Evolutionary conservation across 1,140 invertebrate genomes (phyloP).

Genomic region (Sarcophaga peregrina): DNA sequence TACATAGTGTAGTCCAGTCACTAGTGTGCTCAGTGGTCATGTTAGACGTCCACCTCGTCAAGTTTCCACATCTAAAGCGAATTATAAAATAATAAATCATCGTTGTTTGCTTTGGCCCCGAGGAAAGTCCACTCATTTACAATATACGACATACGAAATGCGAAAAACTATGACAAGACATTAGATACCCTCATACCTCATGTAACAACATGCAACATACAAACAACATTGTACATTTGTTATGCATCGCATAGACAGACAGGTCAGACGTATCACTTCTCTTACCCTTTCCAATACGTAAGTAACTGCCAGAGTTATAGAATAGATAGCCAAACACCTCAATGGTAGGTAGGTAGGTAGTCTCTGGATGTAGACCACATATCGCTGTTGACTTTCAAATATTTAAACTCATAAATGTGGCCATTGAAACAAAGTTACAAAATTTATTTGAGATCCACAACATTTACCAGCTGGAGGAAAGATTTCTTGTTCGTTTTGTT

Average conservation of each 20-base stretch:
- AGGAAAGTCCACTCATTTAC: constrained; percentile 39
- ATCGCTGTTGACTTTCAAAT: background rate
- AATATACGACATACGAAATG: constrained; percentile 8
- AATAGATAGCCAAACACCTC: too few species aligned
- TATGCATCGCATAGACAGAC: too few species aligned
- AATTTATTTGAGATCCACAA: background rate
- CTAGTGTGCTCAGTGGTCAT: constrained; percentile 33
- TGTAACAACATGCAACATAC: background rate
- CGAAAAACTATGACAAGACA: background rate
- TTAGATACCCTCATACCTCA: background rate
- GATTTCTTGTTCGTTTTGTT: background rate
- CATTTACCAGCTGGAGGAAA: background rate
- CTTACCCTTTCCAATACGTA: too few species aligned
- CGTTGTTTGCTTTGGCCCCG: constrained; percentile 36
- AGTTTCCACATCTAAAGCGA: constrained; percentile 41
- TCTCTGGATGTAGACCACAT: too few species aligned
- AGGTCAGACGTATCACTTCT: too few species aligned
- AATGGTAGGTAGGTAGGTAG: too few species aligned
- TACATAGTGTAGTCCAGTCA: constrained; percentile 11
- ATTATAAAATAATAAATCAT: constrained; percentile 42
- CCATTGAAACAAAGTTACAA: constrained; percentile 9
- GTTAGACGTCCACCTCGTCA: constrained; percentile 41
- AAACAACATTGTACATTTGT: constrained; percentile 8
- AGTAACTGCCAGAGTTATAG: too few species aligned
- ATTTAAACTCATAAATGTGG: background rate